phyloP scores from a whole-genome alignment of 2,797 vertebrate genomes.

The Lacerta viridis region DNA sequence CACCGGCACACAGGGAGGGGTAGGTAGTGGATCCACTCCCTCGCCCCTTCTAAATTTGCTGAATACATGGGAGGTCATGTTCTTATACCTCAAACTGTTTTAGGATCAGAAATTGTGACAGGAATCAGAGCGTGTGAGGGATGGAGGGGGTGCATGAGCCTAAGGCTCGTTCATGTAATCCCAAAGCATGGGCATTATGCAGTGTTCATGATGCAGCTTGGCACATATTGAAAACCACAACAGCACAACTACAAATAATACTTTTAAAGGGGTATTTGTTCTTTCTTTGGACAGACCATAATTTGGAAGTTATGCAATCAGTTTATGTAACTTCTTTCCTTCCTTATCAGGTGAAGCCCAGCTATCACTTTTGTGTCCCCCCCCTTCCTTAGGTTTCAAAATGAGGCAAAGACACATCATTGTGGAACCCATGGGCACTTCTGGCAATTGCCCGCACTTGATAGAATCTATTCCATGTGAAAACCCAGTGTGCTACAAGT shows the following conservation, averaged over 20 bases:
- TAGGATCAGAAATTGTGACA: too few species aligned
- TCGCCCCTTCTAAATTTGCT: too few species aligned
- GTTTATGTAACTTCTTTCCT: background rate
- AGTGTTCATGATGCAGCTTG: background rate
- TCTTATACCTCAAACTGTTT: too few species aligned
- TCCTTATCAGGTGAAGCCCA: background rate
- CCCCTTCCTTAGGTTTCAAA: conserved; percentile 85
- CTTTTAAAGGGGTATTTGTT: background rate
- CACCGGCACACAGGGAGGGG: too few species aligned
- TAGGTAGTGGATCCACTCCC: too few species aligned
- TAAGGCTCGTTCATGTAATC: too few species aligned
- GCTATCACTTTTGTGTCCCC: background rate
- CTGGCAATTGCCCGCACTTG: conserved; percentile 86
- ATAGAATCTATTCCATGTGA: conserved; percentile 91
- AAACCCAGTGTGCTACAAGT: conserved; percentile 87
- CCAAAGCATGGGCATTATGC: too few species aligned
- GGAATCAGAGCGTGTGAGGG: too few species aligned
- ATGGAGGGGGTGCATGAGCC: too few species aligned
- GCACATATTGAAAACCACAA: background rate
- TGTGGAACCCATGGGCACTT: conserved; percentile 79
- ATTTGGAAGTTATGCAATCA: conserved; percentile 1
- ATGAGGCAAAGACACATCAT: conserved; percentile 87
- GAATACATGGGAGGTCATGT: too few species aligned
- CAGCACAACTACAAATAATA: background rate
- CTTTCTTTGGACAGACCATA: background rate